Percentiles rank a stretch among this genome's conserved stretches.
phyloP scores from a whole-genome alignment of 2,113 vertebrate species.

The Micromys minutus region DNA sequence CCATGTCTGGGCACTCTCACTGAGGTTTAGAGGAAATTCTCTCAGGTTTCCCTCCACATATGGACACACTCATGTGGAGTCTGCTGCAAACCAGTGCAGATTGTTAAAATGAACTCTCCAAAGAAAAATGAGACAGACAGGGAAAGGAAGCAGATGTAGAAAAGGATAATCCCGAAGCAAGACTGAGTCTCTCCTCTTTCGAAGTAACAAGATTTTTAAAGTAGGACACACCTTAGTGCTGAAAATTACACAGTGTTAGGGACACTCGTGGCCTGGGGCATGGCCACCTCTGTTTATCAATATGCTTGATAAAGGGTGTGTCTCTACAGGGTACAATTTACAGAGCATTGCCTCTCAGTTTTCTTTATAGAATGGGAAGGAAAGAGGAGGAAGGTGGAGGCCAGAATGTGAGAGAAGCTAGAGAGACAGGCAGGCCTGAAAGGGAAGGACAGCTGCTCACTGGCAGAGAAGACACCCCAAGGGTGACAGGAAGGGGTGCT shows the following conservation, averaged over 20 bases:
- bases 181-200: background rate
- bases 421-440: background rate
- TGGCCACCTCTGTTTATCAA: background rate
- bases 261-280: background rate
- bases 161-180: background rate
- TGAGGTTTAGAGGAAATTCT: background rate
- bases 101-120: background rate
- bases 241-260: background rate
- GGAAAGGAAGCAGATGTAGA: background rate
- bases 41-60: background rate
- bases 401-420: background rate
- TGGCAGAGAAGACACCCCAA: too few relatives aligned
- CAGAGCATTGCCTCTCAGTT: background rate
- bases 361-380: background rate
- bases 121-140: background rate
- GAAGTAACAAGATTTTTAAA: background rate
- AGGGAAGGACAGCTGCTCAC: too few relatives aligned
- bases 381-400: background rate
- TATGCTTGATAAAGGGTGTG: background rate
- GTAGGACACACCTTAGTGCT: background rate
- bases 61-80: background rate
- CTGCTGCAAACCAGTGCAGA: background rate
- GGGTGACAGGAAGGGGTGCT: too few relatives aligned
- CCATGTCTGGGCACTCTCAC: background rate
- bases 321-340: background rate